phyloP scores from a whole-genome alignment of 2,113 vertebrate genomes.

The Brachypodius melanocephalos region DNA sequence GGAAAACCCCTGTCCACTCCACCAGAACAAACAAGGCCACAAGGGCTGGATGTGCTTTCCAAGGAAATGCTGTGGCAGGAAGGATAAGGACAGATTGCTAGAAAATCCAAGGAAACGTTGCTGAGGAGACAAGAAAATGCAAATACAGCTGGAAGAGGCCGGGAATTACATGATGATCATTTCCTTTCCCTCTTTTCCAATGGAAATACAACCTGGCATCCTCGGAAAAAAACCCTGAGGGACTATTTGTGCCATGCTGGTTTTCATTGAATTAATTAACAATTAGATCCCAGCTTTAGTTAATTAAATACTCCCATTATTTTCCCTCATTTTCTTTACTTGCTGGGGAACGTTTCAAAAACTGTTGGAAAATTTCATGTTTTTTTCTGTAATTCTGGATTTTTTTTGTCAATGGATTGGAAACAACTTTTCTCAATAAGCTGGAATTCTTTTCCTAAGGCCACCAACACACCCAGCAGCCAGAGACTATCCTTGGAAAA shows the following conservation, averaged over 20 bases:
- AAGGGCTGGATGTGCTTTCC: neutral
- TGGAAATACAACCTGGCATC: neutral
- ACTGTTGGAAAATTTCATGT: accelerated
- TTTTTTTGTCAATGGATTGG: neutral
- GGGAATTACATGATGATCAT: accelerated
- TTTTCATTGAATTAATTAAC: neutral
- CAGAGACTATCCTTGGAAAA: neutral
- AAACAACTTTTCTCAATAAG: neutral
- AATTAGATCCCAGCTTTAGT: neutral
- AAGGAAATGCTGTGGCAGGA: accelerated
- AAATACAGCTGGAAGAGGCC: neutral
- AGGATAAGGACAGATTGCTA: too few species aligned
- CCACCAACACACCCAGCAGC: neutral
- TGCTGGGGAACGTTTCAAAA: neutral
- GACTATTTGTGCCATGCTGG: accelerated
- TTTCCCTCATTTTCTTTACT: neutral
- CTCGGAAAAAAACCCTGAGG: neutral
- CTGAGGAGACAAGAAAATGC: neutral
- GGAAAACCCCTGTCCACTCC: neutral
- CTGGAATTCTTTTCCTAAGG: neutral
- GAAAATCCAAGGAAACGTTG: neutral
- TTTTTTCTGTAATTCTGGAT: neutral
- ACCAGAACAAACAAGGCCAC: neutral
- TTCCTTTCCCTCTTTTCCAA: neutral
- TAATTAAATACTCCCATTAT: neutral